Conservation (phyloP, 64 coral and sea anemone species). For the Montipora efflorescens region DNA sequence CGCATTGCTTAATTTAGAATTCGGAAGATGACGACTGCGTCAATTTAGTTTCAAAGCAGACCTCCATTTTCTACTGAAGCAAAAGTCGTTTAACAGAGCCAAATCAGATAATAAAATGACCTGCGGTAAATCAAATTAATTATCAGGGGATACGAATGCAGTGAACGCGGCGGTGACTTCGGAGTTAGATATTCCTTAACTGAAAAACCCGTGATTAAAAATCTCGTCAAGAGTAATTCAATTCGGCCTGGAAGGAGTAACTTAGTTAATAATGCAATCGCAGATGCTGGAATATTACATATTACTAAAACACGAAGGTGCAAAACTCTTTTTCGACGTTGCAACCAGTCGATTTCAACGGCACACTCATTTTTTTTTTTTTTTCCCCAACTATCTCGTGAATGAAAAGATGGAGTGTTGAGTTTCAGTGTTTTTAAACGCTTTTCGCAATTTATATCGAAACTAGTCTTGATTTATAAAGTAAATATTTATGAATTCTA, state of each 20-base stretch:
- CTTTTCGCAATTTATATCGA: background rate
- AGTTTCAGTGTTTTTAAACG: background rate
- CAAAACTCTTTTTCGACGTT: background rate
- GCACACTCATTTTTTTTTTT: background rate
- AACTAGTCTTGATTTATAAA: slow-evolving; percentile 15
- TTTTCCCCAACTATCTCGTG: background rate
- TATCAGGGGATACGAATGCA: background rate
- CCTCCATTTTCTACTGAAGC: slow-evolving; percentile 12
- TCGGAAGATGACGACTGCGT: background rate
- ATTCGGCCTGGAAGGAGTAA: background rate
- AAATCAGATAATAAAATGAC: slow-evolving; percentile 49
- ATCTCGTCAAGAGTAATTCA: background rate
- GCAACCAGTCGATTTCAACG: background rate
- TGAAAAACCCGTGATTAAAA: background rate
- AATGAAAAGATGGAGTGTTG: background rate
- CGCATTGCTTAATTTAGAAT: background rate
- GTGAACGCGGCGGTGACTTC: too few relatives aligned
- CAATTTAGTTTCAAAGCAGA: slow-evolving; percentile 14
- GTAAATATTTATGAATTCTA: slow-evolving; percentile 52
- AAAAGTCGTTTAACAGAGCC: slow-evolving; percentile 14
- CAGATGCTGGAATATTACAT: background rate
- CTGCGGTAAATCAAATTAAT: slow-evolving; percentile 24
- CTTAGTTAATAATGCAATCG: background rate
- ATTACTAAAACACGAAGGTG: background rate
- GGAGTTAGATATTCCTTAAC: too few relatives aligned